Base-by-base conservation (phyloP, 2,888 invertebrate genomes). In the Coelopa pilipes region DNA sequence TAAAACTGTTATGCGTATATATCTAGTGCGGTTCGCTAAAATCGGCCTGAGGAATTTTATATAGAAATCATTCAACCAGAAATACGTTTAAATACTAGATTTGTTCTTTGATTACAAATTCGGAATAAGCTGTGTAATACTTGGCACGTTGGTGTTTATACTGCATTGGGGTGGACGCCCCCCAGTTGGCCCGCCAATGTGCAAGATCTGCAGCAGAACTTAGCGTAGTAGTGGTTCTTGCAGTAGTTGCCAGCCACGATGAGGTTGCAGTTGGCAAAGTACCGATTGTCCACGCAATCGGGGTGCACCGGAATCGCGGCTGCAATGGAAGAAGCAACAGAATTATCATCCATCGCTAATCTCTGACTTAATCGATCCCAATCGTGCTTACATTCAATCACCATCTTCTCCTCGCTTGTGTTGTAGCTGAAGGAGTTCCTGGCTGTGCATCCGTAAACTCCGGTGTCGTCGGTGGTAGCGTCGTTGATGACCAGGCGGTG, bases 171-270 rank as follows among this genome's bases (percentile, higher is more conserved):
- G 81, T 86, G 86, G 24, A 79, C 76, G 75, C 76, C 75, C 70
- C 78, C 76, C 17, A 96, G 88, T 84, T 93, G 93, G 0, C 96
- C 96, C 0, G 96, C 95, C 85, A 94, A 90, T 76, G 96, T 94
- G 86, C 98, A 98, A 1, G 97, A 96, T 86, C 93, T 92, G 89
- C 98, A 98, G 88, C 98, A 98, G 91, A 97, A 96, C 88, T 90
- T 91, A 78, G 96, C 95, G 88, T 98, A 98, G 89, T 97, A 98
- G 79, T 91, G 90, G 89, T 98, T 96, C n/a, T 89, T 89, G 86
- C 98, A 98, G 86, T 93, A 95, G 74, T 91, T 90, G 74, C 93
- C 96, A 82, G 91, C 89, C 3, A 98, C 96, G 81, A 98, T 97
- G 73, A 97, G 90, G 60, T 90, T 89, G 87, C 98, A 98, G 85